Percentiles rank a stretch among this genome's conserved stretches.
phyloP scores from a whole-genome alignment of 1,140 invertebrate species.

The Tetraneura akinire region DNA sequence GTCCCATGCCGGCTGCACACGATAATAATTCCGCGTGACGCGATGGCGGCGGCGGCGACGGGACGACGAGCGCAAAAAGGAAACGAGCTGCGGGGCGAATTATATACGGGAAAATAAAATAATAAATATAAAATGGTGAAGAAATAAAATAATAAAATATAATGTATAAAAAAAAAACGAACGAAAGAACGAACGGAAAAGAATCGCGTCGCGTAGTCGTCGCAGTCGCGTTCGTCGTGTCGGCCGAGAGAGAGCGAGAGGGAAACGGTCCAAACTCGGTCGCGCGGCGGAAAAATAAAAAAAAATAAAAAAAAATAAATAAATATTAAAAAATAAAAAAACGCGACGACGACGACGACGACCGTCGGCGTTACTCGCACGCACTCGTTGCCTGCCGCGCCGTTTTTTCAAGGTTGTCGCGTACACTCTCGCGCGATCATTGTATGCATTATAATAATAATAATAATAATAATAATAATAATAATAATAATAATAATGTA shows the following conservation, averaged over 20 bases:
- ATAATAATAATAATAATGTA: no score
- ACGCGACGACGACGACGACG: background rate
- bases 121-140: no score
- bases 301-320: no score
- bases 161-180: background rate
- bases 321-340: background rate
- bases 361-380: background rate
- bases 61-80: slow-evolving; percentile 22
- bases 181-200: no score
- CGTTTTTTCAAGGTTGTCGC: slow-evolving; percentile 19
- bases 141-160: background rate
- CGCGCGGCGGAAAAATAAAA: slow-evolving; percentile 9
- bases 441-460: no score
- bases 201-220: background rate
- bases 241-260: background rate
- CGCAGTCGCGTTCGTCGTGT: background rate
- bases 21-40: slow-evolving; percentile 32
- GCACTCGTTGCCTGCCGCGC: background rate
- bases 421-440: background rate
- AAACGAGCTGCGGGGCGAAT: slow-evolving; percentile 7
- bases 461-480: no score
- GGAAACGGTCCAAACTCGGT: background rate
- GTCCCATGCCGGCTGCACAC: slow-evolving; percentile 11
- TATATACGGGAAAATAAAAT: background rate
- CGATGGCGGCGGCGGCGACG: slow-evolving; percentile 1